phyloP scores from a whole-genome alignment of 2,888 invertebrate species.

The Zhengitettix transpicula region DNA sequence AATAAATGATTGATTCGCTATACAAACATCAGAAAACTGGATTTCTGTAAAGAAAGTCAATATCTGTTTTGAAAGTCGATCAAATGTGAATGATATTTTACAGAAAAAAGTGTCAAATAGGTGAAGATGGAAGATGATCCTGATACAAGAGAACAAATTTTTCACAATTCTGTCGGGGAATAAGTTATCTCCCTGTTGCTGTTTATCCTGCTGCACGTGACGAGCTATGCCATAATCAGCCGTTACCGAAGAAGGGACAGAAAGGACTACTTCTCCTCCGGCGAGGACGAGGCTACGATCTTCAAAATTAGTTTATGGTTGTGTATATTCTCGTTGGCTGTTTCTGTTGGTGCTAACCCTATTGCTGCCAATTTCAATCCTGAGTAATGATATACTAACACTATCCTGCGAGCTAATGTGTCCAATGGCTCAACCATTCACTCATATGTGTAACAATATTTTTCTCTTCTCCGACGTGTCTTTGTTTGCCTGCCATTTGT shows the following conservation, averaged over 20 bases:
- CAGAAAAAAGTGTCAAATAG: too few species aligned
- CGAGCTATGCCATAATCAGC: slow-evolving; percentile 67
- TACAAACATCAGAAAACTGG: too few species aligned
- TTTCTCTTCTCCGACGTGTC: slow-evolving; percentile 93
- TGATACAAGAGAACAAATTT: too few species aligned
- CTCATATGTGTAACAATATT: slow-evolving; percentile 96
- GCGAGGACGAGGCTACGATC: slow-evolving; percentile 76
- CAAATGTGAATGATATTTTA: too few species aligned
- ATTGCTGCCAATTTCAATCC: slow-evolving; percentile 90
- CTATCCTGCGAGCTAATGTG: slow-evolving; percentile 92
- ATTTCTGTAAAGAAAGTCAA: too few species aligned
- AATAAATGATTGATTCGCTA: too few species aligned
- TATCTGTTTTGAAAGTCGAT: too few species aligned
- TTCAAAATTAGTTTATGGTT: slow-evolving; percentile 62
- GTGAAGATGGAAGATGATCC: too few species aligned
- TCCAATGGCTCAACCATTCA: slow-evolving; percentile 96
- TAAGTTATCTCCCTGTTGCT: slow-evolving; percentile 83
- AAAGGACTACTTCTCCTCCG: slow-evolving; percentile 74
- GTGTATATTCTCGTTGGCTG: slow-evolving; percentile 86
- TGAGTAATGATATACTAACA: slow-evolving; percentile 91
- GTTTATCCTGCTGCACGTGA: slow-evolving; percentile 69
- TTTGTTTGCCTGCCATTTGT: slow-evolving; percentile 81
- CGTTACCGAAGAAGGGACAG: slow-evolving; percentile 64
- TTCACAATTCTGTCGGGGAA: too few species aligned
- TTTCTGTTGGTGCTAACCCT: slow-evolving; percentile 88